Evolutionary conservation across 2,888 invertebrate species (phyloP), one percentile per base, ranked within the genome.

Genomic region (Psococerastis gibbosa): DNA sequence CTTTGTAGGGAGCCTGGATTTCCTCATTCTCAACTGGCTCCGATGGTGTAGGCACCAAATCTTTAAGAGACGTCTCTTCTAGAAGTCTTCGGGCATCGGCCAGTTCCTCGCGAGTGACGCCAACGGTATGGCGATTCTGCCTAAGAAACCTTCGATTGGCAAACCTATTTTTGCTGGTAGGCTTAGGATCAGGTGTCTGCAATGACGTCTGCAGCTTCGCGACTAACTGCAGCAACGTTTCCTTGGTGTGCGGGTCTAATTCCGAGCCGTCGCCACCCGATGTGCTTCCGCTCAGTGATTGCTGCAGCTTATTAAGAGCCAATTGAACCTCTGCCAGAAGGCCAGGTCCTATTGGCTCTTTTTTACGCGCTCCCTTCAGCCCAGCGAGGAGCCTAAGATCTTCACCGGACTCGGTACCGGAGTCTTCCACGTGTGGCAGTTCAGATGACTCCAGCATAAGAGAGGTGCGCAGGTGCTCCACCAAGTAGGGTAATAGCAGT

Each of bases 81-180:
- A 84, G 72, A 55, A 80, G 70, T 45, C 75, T 71, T 35, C 85
- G 67, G 1, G 87, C 87, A 52, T 78, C 74, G 2, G 77, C 81
- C 20, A 87, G 61, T 55, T 87, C 87, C 56, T 82, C 83, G 35
- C 72, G 70, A 32, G 80, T 82, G 15, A 87, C 85, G 38, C 82
- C 84, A 17, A 87, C 80, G 0, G 87, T 87, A 59, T 87, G 83
- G 1, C 87, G 64, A 38, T 71, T 71, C 48, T 74, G 71, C 22
- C 78, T 70, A n/a, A 45, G 68, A 3, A 47, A 33, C 45, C 74
- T 69, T 8, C 69, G 61, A 47, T 72, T 70, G 2, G 59, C 60
- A 49, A 69, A 65, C 20, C 74, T 44, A 20, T 48, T 46, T 33
- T 47, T 47, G 15, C 45, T 53, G 32, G 52, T 52, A 32, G 51